Percentiles rank a stretch among this genome's conserved stretches.
Evolutionary conservation across 2,113 vertebrate genomes (phyloP).

Genomic region (Oryzias woworae): DNA sequence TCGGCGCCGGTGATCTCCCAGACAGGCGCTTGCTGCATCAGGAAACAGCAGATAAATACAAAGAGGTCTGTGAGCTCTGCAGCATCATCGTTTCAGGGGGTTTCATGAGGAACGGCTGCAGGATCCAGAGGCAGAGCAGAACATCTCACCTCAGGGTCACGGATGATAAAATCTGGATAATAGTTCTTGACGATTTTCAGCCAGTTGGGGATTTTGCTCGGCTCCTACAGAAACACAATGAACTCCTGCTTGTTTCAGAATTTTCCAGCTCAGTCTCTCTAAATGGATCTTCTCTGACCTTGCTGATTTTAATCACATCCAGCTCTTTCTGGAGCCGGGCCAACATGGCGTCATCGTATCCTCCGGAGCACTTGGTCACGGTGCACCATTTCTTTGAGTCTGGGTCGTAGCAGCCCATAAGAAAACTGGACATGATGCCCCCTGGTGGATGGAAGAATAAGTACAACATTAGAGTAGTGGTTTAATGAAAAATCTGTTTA

Average conservation of each 20-base stretch:
- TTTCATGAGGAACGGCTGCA: slow-evolving; percentile 4
- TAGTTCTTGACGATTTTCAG: slow-evolving; percentile 97
- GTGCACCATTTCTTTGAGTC: slow-evolving; percentile 94
- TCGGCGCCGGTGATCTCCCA: slow-evolving; percentile 99
- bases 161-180: slow-evolving; percentile 95
- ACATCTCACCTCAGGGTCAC: slow-evolving; percentile 88
- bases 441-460: slow-evolving; percentile 72
- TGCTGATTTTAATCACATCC: slow-evolving; percentile 98
- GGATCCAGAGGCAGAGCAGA: background rate
- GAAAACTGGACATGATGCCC: slow-evolving; percentile 98
- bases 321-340: slow-evolving; percentile 92
- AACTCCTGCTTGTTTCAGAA: background rate
- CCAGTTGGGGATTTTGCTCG: slow-evolving; percentile 93
- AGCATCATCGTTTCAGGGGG: slow-evolving; percentile 4
- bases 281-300: slow-evolving; percentile 76
- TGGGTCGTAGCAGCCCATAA: slow-evolving; percentile 97
- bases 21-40: slow-evolving; percentile 85
- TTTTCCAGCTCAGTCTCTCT: background rate
- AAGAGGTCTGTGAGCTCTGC: background rate
- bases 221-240: slow-evolving; percentile 78
- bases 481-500: background rate
- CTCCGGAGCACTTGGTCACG: slow-evolving; percentile 93
- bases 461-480: background rate
- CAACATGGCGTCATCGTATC: slow-evolving; percentile 92
- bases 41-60: background rate